A percentile compares a stretch with the other conserved stretches of the same genome.
Evolutionary conservation across 1,140 invertebrate genomes (phyloP).

Genomic region (Leptonema lineaticorne): DNA sequence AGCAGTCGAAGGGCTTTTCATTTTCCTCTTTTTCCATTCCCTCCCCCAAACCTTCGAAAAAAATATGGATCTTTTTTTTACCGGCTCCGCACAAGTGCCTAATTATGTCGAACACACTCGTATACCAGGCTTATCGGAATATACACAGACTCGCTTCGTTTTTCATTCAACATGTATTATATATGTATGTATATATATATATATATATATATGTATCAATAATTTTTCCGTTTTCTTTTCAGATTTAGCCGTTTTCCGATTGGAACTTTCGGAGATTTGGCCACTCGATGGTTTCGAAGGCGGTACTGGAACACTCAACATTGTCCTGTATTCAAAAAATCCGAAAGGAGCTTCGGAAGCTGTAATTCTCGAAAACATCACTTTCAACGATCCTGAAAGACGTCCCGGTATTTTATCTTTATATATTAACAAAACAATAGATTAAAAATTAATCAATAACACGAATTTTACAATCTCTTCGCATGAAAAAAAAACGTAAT

Average conservation of each 20-base stretch:
- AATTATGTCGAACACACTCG: conserved; percentile 2
- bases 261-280: conserved; percentile 66
- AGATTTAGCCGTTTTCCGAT: conserved; percentile 67
- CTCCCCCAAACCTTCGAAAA: too few relatives aligned
- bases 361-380: conserved; percentile 78
- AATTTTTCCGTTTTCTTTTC: too few relatives aligned
- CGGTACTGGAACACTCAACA: conserved; percentile 64
- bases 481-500: too few relatives aligned
- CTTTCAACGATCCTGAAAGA: conserved; percentile 83
- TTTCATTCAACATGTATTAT: too few relatives aligned
- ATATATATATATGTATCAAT: too few relatives aligned
- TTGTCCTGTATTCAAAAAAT: conserved; percentile 83
- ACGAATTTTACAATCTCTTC: too few relatives aligned
- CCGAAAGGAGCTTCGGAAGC: conserved; percentile 82
- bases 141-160: neutral
- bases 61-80: too few relatives aligned
- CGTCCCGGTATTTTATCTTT: conserved; percentile 72
- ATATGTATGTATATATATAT: too few relatives aligned
- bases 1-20: neutral
- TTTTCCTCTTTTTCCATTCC: too few relatives aligned
- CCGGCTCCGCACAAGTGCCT: neutral
- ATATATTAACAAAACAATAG: too few relatives aligned
- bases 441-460: too few relatives aligned
- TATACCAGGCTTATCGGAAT: neutral
- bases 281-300: conserved; percentile 56